These are phyloP conservation scores for Corythornis cristatus DNA, from an alignment of 2,113 vertebrate species.

Conservation along the genomic window DNA sequence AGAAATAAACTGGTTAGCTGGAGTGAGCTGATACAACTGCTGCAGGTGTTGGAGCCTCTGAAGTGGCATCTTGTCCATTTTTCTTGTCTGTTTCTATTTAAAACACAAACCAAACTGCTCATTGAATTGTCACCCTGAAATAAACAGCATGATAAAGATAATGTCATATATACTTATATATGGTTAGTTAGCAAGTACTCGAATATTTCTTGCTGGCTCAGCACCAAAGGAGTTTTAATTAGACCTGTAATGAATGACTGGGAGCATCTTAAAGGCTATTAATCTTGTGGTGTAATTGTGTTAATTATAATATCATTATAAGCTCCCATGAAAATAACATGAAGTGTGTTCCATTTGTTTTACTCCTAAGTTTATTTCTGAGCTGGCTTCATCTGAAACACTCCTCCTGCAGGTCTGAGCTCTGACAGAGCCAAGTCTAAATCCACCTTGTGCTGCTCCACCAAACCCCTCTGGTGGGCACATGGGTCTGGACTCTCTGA, in stretches of 20 bases:
- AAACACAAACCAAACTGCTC: background rate
- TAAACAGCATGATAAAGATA: background rate
- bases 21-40: conserved; percentile 22
- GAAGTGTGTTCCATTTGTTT: conserved; percentile 32
- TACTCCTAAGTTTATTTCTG: background rate
- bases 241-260: conserved; percentile 55
- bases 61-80: background rate
- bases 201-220: conserved; percentile 44
- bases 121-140: background rate
- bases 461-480: background rate
- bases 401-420: background rate
- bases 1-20: conserved; percentile 64
- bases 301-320: conserved; percentile 61
- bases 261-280: conserved; percentile 52
- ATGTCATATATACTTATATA: background rate
- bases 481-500: background rate
- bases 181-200: background rate
- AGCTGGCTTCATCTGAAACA: background rate
- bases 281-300: conserved; percentile 56
- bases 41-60: conserved; percentile 31
- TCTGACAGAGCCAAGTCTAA: background rate
- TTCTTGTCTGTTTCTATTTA: background rate
- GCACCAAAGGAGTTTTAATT: conserved; percentile 61
- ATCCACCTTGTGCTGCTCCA: background rate
- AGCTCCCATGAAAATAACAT: conserved; percentile 54